These are phyloP conservation scores for Protosalanx chinensis DNA, from an alignment of 2,797 vertebrate species.

Conservation along the genomic window DNA sequence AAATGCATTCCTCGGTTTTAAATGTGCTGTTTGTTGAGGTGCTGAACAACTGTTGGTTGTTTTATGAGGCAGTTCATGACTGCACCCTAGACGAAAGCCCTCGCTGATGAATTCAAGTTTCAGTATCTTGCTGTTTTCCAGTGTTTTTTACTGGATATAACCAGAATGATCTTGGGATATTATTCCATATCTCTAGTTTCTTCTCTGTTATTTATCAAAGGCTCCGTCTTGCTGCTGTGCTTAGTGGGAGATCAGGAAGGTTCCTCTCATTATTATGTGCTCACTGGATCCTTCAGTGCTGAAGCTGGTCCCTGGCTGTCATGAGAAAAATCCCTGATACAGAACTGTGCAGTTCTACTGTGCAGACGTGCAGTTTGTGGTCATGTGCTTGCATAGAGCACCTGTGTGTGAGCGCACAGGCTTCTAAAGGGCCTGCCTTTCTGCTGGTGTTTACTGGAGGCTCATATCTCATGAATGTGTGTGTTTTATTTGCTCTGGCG, in stretches of 20 bases:
- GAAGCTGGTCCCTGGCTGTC: slow-evolving; percentile 40
- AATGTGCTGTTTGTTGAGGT: too few relatives aligned
- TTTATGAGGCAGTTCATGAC: too few relatives aligned
- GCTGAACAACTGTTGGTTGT: too few relatives aligned
- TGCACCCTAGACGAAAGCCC: too few relatives aligned
- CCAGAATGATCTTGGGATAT: too few relatives aligned
- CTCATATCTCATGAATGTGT: background rate
- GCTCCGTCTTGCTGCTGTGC: background rate
- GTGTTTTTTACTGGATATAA: too few relatives aligned
- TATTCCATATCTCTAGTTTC: background rate
- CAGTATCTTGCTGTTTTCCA: too few relatives aligned
- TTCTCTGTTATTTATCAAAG: slow-evolving; percentile 2
- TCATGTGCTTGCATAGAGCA: background rate
- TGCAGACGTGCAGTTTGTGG: slow-evolving; percentile 19
- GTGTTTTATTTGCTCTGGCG: background rate
- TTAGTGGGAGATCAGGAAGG: slow-evolving; percentile 30
- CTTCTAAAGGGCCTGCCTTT: background rate
- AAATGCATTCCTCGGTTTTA: too few relatives aligned
- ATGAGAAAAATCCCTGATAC: slow-evolving; percentile 54
- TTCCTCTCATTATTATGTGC: slow-evolving; percentile 42
- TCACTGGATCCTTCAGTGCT: slow-evolving; percentile 36
- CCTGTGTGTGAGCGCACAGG: background rate
- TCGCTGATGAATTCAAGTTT: too few relatives aligned
- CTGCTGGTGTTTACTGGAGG: slow-evolving; percentile 6
- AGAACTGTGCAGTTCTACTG: slow-evolving; percentile 37